These are phyloP conservation scores for Ianthella basta DNA, from an alignment of 37 sponge, comb jelly and placozoan genomes.

Conservation along the genomic window DNA sequence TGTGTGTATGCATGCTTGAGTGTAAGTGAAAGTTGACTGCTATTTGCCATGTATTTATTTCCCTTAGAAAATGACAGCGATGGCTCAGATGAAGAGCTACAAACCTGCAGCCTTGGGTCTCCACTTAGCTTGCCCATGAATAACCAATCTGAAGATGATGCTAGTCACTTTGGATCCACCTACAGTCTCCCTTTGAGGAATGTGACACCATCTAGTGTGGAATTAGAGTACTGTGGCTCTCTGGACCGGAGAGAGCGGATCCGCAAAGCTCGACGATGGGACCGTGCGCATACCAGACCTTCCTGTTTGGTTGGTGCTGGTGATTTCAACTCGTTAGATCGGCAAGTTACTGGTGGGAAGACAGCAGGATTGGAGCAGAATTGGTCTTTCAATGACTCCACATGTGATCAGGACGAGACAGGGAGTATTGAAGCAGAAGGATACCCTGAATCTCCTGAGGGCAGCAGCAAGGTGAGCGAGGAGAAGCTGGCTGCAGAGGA, in stretches of 20 bases:
- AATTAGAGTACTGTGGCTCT: background rate
- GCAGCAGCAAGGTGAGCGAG: background rate
- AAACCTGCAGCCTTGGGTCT: background rate
- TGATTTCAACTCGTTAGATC: background rate
- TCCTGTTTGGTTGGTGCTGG: background rate
- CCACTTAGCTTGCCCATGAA: background rate
- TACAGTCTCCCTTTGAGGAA: constrained; percentile 1
- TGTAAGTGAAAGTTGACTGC: background rate
- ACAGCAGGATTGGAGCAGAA: no score
- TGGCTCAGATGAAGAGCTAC: background rate
- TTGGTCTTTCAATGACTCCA: no score
- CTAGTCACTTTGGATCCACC: background rate
- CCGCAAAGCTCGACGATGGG: background rate
- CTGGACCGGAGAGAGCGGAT: constrained; percentile 13
- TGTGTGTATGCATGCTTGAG: background rate
- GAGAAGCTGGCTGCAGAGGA: background rate
- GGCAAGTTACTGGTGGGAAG: background rate
- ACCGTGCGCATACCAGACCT: background rate
- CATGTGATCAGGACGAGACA: background rate
- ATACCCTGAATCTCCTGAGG: background rate
- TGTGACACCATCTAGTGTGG: background rate
- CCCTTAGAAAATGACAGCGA: background rate
- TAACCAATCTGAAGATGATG: background rate
- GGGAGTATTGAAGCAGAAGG: background rate
- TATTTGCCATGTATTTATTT: background rate